Evolutionary conservation across 2,888 invertebrate species (phyloP), one percentile per base, ranked within the genome.

Genomic region (Eilema depressum): DNA sequence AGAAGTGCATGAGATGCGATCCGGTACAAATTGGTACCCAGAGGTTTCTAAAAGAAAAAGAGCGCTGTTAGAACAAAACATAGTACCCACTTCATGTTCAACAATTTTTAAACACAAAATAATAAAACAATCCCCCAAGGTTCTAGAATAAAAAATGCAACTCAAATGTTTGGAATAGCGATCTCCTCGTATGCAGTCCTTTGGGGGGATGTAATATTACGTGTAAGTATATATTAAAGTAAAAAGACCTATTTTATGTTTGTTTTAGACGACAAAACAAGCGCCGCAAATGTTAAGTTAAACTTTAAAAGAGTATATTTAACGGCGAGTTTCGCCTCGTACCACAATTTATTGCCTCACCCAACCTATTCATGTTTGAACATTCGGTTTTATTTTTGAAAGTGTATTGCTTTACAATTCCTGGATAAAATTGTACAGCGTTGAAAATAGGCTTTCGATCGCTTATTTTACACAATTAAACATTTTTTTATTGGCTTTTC

Each of bases 221-320:
- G 77, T 75, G 75, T 75, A n/a, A n/a, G n/a, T n/a, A 77, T 69
- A 77, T 73, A 26, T 59, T 59, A 59, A 26, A 73, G 78, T 75
- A 83, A 76, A 81, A 78, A 75, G 76, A 75, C 73, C 70, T 79
- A 72, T 79, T 80, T 80, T 82, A 82, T 78, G 81, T 83, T 82
- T 84, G 81, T 85, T 86, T 85, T 83, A 79, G 77, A 77, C 84
- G 77, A 84, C 83, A 83, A 84, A 85, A 74, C 81, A 76, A 79
- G 74, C 76, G 70, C 81, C 76, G 75, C 81, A 82, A 85, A 84
- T 82, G 83, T 79, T 77, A 82, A 86, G 74, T 83, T 86, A 77
- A 83, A 86, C 84, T 86, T 86, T 86, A 85, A 82, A 81, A 80
- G 75, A 82, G 80, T 81, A 81, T 79, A 84, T 79, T 83, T 82